Percentiles rank a stretch among this genome's conserved stretches.
These are phyloP conservation scores for Propithecus coquereli DNA, from an alignment of 2,113 vertebrate genomes.

Conservation along the genomic window DNA sequence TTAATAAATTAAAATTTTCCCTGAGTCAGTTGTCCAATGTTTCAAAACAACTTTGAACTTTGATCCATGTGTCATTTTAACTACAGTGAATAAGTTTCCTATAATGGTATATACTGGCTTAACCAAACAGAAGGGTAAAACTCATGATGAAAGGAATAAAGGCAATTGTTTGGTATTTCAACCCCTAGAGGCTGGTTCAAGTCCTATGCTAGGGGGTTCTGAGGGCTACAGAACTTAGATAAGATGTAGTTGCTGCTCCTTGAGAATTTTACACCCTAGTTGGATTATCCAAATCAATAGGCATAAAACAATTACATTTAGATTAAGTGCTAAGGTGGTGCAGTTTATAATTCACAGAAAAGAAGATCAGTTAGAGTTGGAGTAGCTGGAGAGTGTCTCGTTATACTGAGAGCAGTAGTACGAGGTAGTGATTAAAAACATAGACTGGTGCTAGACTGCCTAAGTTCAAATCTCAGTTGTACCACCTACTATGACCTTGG, in stretches of 20 bases:
- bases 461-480: not conserved
- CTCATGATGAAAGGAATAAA: constrained; percentile 23
- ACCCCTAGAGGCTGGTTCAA: not conserved
- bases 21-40: constrained; percentile 23
- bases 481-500: not conserved
- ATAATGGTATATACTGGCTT: not conserved
- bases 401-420: not conserved
- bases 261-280: not conserved
- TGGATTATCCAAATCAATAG: not conserved
- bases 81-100: not conserved
- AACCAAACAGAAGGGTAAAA: not conserved
- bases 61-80: constrained; percentile 43
- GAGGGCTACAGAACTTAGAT: not conserved
- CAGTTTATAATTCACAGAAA: not conserved
- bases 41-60: constrained; percentile 43
- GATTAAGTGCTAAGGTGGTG: not conserved
- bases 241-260: not conserved
- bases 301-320: not conserved
- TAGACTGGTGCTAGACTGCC: not conserved
- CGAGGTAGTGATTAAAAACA: not conserved
- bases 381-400: not conserved
- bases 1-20: constrained; percentile 27
- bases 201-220: not conserved
- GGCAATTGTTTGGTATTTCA: not conserved
- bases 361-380: not conserved